Conservation (phyloP, 2,113 vertebrate genomes). For the Picathartes gymnocephalus region DNA sequence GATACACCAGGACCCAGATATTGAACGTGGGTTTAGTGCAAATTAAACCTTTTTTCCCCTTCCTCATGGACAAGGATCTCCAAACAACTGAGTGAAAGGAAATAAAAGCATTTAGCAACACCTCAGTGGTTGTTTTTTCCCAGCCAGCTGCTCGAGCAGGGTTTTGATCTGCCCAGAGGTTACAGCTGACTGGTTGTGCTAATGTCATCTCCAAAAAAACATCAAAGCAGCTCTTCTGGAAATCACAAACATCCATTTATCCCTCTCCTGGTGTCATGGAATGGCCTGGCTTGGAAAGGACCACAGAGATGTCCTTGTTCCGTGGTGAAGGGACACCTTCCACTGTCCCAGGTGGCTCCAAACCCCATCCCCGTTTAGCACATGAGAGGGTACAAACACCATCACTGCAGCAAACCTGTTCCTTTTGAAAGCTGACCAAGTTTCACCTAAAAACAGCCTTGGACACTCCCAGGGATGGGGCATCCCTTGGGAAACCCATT, state of each 20-base stretch:
- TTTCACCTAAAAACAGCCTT: too few species aligned
- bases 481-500: background rate
- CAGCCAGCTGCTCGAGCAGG: background rate
- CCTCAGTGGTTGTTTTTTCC: background rate
- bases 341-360: background rate
- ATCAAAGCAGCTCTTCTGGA: background rate
- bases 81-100: background rate
- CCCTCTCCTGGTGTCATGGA: background rate
- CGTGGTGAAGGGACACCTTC: background rate
- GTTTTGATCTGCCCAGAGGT: background rate
- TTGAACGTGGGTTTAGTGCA: background rate
- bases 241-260: background rate
- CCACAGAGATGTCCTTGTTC: accelerated
- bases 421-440: too few species aligned
- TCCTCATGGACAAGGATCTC: background rate
- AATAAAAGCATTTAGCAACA: background rate
- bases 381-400: too few species aligned
- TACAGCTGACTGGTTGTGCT: background rate
- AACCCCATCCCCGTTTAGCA: background rate
- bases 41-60: background rate
- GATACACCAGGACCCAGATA: background rate
- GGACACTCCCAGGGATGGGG: background rate
- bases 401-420: too few species aligned
- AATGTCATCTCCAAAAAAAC: background rate
- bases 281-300: background rate